Base-by-base conservation (phyloP, 2,888 invertebrate genomes). In the Congeria kusceri region DNA sequence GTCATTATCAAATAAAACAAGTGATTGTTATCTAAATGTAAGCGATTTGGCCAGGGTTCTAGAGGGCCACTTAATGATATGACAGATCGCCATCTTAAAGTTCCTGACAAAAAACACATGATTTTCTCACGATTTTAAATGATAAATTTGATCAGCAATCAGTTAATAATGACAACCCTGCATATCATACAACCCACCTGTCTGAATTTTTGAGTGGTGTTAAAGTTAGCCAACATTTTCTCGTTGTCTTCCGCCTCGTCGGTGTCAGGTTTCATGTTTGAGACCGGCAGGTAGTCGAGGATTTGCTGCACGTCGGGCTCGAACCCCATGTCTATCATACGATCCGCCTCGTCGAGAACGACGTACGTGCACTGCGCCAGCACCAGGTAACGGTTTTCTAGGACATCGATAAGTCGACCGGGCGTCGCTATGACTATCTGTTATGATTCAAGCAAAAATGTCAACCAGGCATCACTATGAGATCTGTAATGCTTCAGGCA, bases 271-370 rank as follows among this genome's bases (percentile, higher is more conserved):
- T 99, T 99, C 75, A 98, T 95, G 94, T 99, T 99, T 0, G 98
- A 96, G 0, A 99, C 99, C 0, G 99, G 99, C 96, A 99, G 97
- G 93, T 96, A 98, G 90, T 98, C 98, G 44, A 99, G 95, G 93
- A 99, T 99, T 93, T 98, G 98, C 91, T 99, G 98, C 0, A 99
- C 99, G 81, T 95, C 95, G 56, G 98, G 98, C 93, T 99, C 99
- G 93, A 99, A 99, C 93, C 99, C 99, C 97, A 99, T 99, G 95
- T 99, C 99, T 94, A 99, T 98, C 99, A 99, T 99, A 92, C 99
- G 96, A 95, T 99, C 99, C 44, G 99, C 99, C 95, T 95, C 95
- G 87, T 95, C 95, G 87, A 95, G 93, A 73, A 95, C 99, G 77
- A 99, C 98, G 93, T 99, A 99, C 0, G 99, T 99, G 94, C 99